These are phyloP conservation scores for Ceratosolen solmsi DNA, from an alignment of 1,140 invertebrate species.

Conservation along the genomic window DNA sequence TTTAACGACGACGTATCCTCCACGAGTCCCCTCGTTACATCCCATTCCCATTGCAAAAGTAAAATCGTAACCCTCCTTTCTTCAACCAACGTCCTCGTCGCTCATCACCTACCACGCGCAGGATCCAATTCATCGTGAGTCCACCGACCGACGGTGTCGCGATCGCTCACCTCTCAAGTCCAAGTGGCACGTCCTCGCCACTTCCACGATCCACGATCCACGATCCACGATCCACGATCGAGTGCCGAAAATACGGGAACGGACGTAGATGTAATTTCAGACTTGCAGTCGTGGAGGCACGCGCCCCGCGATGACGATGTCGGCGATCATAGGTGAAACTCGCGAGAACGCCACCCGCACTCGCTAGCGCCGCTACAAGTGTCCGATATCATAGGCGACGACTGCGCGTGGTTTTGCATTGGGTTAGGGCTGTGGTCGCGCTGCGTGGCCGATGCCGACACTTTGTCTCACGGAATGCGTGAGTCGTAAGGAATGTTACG, in stretches of 20 bases:
- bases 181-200: too few relatives aligned
- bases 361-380: not conserved
- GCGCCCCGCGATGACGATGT: too few relatives aligned
- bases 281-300: not conserved
- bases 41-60: too few relatives aligned
- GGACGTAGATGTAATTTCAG: slow-evolving; percentile 2
- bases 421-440: not conserved
- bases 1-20: slow-evolving; percentile 1
- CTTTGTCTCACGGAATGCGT: not conserved
- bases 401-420: not conserved
- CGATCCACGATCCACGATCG: slow-evolving; percentile 28
- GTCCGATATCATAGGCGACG: not conserved
- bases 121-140: not conserved
- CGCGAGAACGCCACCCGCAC: too few relatives aligned
- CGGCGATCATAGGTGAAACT: too few relatives aligned
- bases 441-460: not conserved
- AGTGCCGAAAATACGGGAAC: slow-evolving; percentile 36
- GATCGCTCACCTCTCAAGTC: too few relatives aligned
- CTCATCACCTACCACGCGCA: not conserved
- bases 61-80: too few relatives aligned
- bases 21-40: too few relatives aligned
- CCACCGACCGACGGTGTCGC: not conserved
- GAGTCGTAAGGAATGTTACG: not conserved
- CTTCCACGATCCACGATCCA: too few relatives aligned
- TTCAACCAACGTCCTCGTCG: not conserved